phyloP scores from a whole-genome alignment of 2,888 invertebrate species.

The Drosophila parthenogenetica region DNA sequence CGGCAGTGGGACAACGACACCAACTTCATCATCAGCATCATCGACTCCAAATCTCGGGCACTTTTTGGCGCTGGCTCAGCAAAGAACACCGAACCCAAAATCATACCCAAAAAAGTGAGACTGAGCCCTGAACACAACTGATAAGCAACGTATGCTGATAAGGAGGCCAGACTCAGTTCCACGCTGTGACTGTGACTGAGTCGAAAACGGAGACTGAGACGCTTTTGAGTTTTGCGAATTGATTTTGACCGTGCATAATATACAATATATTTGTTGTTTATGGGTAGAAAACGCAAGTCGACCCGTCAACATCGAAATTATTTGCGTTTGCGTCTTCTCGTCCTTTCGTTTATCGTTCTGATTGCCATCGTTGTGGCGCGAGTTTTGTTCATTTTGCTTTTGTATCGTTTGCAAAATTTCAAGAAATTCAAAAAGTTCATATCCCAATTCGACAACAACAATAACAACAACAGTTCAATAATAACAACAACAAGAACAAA shows the following conservation, averaged over 20 bases:
- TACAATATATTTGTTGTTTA: conserved; percentile 82
- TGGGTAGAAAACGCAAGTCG: conserved; percentile 85
- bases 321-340: conserved; percentile 85
- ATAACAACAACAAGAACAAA: conserved; percentile 22
- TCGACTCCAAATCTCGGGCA: conserved; percentile 54
- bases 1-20: conserved; percentile 57
- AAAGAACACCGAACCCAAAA: conserved; percentile 45
- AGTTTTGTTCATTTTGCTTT: conserved; percentile 80
- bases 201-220: conserved; percentile 18
- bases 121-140: conserved; percentile 54
- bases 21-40: conserved; percentile 44
- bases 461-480: conserved; percentile 25
- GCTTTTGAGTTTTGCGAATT: conserved; percentile 50
- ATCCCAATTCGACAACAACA: conserved; percentile 39
- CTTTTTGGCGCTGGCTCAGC: conserved; percentile 62
- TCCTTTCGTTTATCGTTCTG: conserved; percentile 78
- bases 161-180: conserved; percentile 45
- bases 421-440: conserved; percentile 71
- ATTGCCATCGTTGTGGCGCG: conserved; percentile 76
- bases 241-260: conserved; percentile 73
- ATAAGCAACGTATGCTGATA: conserved; percentile 75
- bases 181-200: conserved; percentile 14
- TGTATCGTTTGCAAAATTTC: conserved; percentile 80
- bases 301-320: conserved; percentile 85
- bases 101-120: conserved; percentile 17